Percentiles rank a stretch among this genome's conserved stretches.
These are phyloP conservation scores for Platycercus adscitus DNA, from an alignment of 2,113 vertebrate genomes.

Conservation along the genomic window DNA sequence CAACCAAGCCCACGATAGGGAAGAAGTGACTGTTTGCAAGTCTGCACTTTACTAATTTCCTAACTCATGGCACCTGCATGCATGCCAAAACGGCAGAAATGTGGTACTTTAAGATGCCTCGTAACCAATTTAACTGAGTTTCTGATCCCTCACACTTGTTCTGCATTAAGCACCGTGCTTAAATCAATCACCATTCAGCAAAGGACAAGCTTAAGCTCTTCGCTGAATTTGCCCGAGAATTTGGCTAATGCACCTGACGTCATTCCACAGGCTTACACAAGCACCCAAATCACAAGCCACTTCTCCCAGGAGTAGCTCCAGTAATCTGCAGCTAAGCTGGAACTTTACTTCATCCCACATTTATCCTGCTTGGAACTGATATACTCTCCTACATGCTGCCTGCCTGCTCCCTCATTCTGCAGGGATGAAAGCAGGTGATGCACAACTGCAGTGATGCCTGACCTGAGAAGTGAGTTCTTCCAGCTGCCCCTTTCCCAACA, in stretches of 20 bases:
- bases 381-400: background rate
- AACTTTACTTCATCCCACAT: background rate
- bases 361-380: background rate
- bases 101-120: slow-evolving; percentile 10
- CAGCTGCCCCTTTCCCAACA: background rate
- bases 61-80: background rate
- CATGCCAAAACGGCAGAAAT: background rate
- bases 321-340: slow-evolving; percentile 24
- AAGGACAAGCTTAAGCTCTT: background rate
- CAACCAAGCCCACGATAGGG: background rate
- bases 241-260: slow-evolving; percentile 10
- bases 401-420: background rate
- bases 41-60: background rate
- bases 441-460: background rate
- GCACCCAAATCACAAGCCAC: slow-evolving; percentile 24
- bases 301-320: background rate
- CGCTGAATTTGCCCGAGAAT: slow-evolving; percentile 22
- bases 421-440: background rate
- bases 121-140: background rate
- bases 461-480: background rate
- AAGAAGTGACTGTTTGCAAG: background rate
- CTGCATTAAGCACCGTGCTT: background rate
- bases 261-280: slow-evolving; percentile 8
- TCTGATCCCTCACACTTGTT: slow-evolving; percentile 18
- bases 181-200: slow-evolving; percentile 20